A percentile compares a stretch with the other conserved stretches of the same genome.
phyloP scores from a whole-genome alignment of 2,888 invertebrate genomes.

The Anaspis maculata region DNA sequence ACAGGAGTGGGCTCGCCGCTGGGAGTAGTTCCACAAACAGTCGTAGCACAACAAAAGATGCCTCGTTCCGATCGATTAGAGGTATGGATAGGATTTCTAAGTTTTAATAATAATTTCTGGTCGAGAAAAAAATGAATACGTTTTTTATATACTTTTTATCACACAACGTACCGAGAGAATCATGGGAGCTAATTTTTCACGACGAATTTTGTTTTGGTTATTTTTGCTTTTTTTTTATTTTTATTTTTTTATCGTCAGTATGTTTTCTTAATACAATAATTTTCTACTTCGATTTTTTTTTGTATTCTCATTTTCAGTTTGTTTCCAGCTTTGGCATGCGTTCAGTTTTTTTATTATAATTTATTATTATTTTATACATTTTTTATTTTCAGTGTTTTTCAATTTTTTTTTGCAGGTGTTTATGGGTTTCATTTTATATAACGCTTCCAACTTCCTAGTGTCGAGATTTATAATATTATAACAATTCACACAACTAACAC shows the following conservation, averaged over 20 bases:
- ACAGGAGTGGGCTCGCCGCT: conserved; percentile 72
- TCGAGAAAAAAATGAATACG: no score
- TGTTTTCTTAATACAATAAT: not conserved
- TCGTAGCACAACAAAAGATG: conserved; percentile 85
- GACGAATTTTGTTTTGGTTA: no score
- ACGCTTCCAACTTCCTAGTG: no score
- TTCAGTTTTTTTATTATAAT: not conserved
- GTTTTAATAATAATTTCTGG: conserved; percentile 3
- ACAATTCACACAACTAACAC: conserved; percentile 19
- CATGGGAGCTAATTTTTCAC: no score
- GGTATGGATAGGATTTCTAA: conserved; percentile 62
- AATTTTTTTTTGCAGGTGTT: no score
- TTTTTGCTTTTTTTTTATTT: no score
- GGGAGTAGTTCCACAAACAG: conserved; percentile 77
- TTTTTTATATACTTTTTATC: no score
- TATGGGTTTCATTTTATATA: no score
- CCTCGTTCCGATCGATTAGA: conserved; percentile 92
- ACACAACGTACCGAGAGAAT: no score
- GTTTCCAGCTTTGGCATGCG: no score
- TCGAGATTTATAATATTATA: not conserved
- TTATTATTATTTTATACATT: not conserved
- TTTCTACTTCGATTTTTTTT: not conserved
- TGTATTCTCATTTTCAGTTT: not conserved
- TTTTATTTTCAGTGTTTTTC: conserved; percentile 3
- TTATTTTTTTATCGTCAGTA: not conserved